Conservation (phyloP, 2,888 invertebrate genomes). For the Saturnia japonica region DNA sequence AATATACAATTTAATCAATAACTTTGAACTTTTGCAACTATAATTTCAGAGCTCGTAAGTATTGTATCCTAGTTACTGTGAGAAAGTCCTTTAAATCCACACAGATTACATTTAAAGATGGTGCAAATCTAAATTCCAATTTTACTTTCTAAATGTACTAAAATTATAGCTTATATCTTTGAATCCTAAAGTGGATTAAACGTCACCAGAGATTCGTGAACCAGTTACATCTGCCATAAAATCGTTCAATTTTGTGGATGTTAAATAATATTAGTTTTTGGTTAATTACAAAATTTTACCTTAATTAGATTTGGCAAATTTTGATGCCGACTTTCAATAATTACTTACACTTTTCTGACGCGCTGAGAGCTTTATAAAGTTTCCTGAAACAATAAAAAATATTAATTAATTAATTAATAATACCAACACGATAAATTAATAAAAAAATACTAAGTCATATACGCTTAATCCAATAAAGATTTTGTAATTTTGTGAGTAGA, state of each 20-base stretch:
- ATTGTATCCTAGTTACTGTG: neutral
- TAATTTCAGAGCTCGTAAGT: neutral
- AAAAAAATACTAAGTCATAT: neutral
- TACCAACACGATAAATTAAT: neutral
- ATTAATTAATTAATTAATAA: neutral
- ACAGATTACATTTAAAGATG: neutral
- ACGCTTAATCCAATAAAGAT: neutral
- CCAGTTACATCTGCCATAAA: neutral
- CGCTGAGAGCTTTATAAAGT: conserved; percentile 25
- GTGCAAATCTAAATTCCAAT: neutral
- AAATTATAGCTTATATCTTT: neutral
- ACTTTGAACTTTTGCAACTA: neutral
- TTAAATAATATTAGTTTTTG: neutral
- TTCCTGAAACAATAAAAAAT: conserved; percentile 22
- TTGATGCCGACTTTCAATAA: neutral
- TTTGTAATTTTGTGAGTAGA: no score
- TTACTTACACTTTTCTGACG: conserved; percentile 63
- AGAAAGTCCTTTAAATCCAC: neutral
- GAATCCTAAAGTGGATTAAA: neutral
- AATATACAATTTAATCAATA: neutral
- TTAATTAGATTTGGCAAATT: neutral
- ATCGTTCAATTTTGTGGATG: neutral
- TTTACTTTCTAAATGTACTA: neutral
- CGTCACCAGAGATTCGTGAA: neutral
- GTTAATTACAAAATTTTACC: neutral